Evolutionary conservation across 2,113 vertebrate species (phyloP).

Genomic region (Tupaia tana): DNA sequence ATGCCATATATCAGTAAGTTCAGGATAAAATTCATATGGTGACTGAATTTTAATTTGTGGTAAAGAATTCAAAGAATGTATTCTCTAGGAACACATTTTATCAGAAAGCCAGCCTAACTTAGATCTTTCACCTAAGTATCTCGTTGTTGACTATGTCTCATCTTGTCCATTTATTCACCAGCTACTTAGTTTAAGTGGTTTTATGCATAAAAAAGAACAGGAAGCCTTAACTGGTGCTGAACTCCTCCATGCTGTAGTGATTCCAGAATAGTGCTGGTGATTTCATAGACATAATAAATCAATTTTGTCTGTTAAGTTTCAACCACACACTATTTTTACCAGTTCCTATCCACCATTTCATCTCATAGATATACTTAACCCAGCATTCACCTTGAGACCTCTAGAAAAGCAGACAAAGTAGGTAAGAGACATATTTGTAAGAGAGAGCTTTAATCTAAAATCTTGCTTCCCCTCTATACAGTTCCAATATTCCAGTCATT

Average conservation of each 20-base stretch:
- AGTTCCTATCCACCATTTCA: not conserved
- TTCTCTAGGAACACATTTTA: not conserved
- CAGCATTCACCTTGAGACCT: not conserved
- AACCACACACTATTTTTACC: not conserved
- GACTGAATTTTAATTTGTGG: constrained; percentile 4
- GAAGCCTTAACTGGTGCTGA: not conserved
- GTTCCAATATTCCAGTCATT: not conserved
- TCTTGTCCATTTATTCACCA: not conserved
- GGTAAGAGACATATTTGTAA: not conserved
- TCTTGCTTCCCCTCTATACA: not conserved
- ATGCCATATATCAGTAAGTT: not conserved
- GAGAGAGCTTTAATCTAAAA: not conserved
- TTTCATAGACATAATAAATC: not conserved
- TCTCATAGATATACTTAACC: not conserved
- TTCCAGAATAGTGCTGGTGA: not conserved
- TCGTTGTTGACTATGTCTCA: not conserved
- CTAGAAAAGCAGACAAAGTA: not conserved
- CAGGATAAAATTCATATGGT: not conserved
- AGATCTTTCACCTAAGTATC: not conserved
- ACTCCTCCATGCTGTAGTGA: not conserved
- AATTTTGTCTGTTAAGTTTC: not conserved
- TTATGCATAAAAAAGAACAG: not conserved
- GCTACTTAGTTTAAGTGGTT: not conserved
- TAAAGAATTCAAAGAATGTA: not conserved
- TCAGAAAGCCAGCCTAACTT: not conserved